Evolutionary conservation across 2,888 invertebrate species (phyloP).

Genomic region (Serrognathus titanus): DNA sequence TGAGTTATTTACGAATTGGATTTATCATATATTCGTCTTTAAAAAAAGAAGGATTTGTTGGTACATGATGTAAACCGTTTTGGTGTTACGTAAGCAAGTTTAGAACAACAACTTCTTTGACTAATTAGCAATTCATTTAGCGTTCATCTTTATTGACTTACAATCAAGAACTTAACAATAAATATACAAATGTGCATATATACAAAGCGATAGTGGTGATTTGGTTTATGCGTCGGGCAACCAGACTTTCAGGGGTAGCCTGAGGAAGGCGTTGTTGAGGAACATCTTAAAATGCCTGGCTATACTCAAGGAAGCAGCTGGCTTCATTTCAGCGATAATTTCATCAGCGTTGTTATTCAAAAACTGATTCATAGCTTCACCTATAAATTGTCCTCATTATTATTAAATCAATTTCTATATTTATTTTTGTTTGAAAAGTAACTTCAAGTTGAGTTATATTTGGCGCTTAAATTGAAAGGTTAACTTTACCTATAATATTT

Average conservation of each 20-base stretch:
- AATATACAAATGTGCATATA: too few relatives aligned
- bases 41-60: too few relatives aligned
- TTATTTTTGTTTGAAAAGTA: neutral
- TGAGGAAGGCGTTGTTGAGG: conserved; percentile 68
- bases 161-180: too few relatives aligned
- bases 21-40: too few relatives aligned
- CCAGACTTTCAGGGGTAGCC: conserved; percentile 70
- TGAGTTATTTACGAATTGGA: too few relatives aligned
- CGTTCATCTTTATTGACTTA: too few relatives aligned
- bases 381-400: conserved; percentile 42
- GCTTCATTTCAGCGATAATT: conserved; percentile 79
- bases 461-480: neutral
- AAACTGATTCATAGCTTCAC: conserved; percentile 81
- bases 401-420: neutral
- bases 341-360: conserved; percentile 76
- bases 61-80: too few relatives aligned
- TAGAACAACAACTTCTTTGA: too few relatives aligned
- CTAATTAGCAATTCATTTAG: too few relatives aligned
- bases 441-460: neutral
- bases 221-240: conserved; percentile 46
- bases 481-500: conserved; percentile 65
- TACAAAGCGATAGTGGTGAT: too few relatives aligned
- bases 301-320: conserved; percentile 69
- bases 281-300: conserved; percentile 71
- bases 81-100: too few relatives aligned